Evolutionary conservation across 2,797 vertebrate species (phyloP), one percentile per base, ranked within the genome.

Genomic region (Artibeus jamaicensis): DNA sequence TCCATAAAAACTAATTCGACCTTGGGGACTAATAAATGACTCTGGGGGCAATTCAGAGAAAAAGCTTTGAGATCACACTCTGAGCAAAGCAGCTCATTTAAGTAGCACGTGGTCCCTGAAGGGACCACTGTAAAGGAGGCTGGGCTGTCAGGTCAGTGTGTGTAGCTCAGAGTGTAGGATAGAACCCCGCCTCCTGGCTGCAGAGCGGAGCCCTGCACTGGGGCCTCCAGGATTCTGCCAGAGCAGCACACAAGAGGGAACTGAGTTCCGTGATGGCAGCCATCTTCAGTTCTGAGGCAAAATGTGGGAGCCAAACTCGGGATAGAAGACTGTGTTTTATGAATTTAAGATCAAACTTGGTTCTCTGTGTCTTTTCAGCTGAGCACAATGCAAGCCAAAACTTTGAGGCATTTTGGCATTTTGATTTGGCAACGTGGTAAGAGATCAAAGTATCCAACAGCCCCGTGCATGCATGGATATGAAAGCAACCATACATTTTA

Each of bases 201-300:
- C 3, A 3, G 44, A 32, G 48, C 5, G 0, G 59, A 79, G 9
- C 78, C 65, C 29, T 18, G 48, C 18, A 1, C 24, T 32, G 55
- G 19, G 19, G 55, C 29, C 14, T 9, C 0, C 0, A 42, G 42
- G 48, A 0, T 3, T 0, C 14, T 10, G 11, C 42, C 1, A 0
- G n/a, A 46, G 16, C 9, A 29, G 3, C 21, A 4, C 34, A 7
- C 24, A 6, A 1, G 34, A 34, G 22, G 21, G 9, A 24, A 3
- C 9, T 1, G 0, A 0, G 2, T n/a, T 22, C 26, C 0, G 3
- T 4, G 3, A 18, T 48, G 19, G 24, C 2, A 12, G 10, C 14
- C 6, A 2, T 57, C 57, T 26, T 86, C 65, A 9, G 9, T 74
- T 53, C 24, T 44, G 6, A 71, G 84, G 29, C 37, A 81, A 55